Base-by-base conservation (phyloP, 1,140 invertebrate species). In the Hyphantria cunea region DNA sequence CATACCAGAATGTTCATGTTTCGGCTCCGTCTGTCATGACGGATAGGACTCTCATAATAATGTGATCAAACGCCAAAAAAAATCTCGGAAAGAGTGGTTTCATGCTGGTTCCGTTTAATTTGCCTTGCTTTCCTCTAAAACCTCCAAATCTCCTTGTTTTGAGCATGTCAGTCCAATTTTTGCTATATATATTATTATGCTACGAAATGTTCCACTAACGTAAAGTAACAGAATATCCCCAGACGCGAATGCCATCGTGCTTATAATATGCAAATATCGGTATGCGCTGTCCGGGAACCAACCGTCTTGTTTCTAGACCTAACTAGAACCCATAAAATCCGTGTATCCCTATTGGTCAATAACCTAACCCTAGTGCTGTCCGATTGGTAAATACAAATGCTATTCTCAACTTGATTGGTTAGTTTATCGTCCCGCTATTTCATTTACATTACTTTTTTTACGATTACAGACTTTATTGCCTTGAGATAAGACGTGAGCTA, bases 231-330 rank as follows among this genome's bases (percentile, higher is more conserved):
- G 12, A 4, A 54, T 45, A 49, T 62, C 58, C 34, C 32, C 15
- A 47, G 37, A 3, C 8, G 13, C 37, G 44, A 52, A 66, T 67
- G 42, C 64, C 60, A 41, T 50, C 50, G 63, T 64, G 53, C 39
- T 66, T 15, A 60, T 65, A 66, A 71, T 72, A 80, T 79, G 79
- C 70, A 73, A 78, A 80, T 81, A 72, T 70, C 47, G 73, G 72
- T 75, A 84, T 84, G 79, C 72, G 70, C 66, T 55, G 49, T 69
- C 61, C 58, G 72, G 72, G 75, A 75, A 66, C 78, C 64, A 66
- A 56, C 70, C 70, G 74, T 81, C 82, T 78, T 70, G 74, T 74
- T 71, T 74, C 50, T 53, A 73, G 51, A 66, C 55, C 17, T 25
- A 68, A 49, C 66, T 49, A 74, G 42, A 76, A 68, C 62, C 53